Evolutionary conservation across 1,140 invertebrate species (phyloP), one percentile per base, ranked within the genome.

Genomic region (Drepana arcuata): DNA sequence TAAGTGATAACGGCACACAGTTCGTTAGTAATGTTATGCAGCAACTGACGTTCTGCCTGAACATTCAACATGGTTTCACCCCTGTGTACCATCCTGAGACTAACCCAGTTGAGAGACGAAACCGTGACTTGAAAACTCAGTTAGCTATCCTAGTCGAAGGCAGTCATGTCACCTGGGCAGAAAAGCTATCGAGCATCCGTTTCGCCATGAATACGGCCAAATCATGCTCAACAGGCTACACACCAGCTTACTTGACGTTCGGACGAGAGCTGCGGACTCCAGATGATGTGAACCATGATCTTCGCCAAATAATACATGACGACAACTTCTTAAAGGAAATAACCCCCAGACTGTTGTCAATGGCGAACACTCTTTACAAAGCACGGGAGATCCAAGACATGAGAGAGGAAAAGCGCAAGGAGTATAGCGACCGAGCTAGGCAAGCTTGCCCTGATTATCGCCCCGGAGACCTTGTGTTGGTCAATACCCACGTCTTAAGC

Each of bases 141-240:
- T 40, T 83, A 13, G 33, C 52, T 0, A 58, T 74, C 9, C 5
- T 69, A 25, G 38, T 70, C 0, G 32, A 33, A 1, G 33, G 58
- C 14, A 31, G 70, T 9, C 78, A 84, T 16, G 43, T 16, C 2
- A 6, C 4, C 4, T 79, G 66, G 67, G 37, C 69, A 25, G 46
- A 61, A 7, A 42, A 60, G 14, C 35, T 84, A 11, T 47, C 59
- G 0, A 50, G 56, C 12, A 50, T 83, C 1, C 38, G 61, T 0
- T 83, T 77, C 35, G 73, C 82, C 0, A 57, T 73, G 33, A 82
- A 84, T 34, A 70, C 78, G 2, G 68, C 68, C 0, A 38, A 34
- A 2, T 54, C 65, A 25, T 45, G 50, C 7, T 30, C 52, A 0
- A 84, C 80, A 0, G 55, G 61, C 2, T 72, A 49, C 30, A 67